A percentile compares a stretch with the other conserved stretches of the same genome.
These are phyloP conservation scores for Trachelipus rathkii DNA, from an alignment of 1,140 invertebrate genomes.

Conservation along the genomic window DNA sequence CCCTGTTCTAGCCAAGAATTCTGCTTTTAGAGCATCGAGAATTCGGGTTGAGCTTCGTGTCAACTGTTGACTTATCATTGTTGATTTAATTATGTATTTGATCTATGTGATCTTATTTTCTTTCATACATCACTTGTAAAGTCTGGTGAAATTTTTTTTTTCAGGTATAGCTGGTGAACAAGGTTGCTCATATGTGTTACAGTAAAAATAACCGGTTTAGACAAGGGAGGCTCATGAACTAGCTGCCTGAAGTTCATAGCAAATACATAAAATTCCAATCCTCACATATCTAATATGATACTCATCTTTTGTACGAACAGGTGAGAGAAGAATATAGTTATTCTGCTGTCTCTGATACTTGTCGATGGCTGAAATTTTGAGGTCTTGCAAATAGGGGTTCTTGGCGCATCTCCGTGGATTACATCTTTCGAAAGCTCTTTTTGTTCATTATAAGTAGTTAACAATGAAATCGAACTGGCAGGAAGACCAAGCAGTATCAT, in stretches of 20 bases:
- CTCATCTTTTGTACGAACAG: constrained; percentile 92
- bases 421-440: constrained; percentile 96
- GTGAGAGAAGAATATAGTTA: constrained; percentile 92
- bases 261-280: constrained; percentile 93
- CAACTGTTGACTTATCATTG: too few relatives aligned
- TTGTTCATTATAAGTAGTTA: constrained; percentile 99
- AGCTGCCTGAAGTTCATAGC: constrained; percentile 91
- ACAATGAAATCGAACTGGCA: constrained; percentile 92
- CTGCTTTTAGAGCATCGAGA: too few relatives aligned
- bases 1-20: too few relatives aligned
- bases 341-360: constrained; percentile 99
- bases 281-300: constrained; percentile 95
- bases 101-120: too few relatives aligned
- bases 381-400: constrained; percentile 94
- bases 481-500: constrained; percentile 97
- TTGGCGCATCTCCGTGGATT: constrained; percentile 73
- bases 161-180: constrained; percentile 87
- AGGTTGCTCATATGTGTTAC: constrained; percentile 91
- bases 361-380: constrained; percentile 91
- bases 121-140: constrained; percentile 40
- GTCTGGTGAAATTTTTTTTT: too few relatives aligned
- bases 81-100: too few relatives aligned
- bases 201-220: constrained; percentile 60
- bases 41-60: too few relatives aligned
- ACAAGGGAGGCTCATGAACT: constrained; percentile 48